phyloP scores from a whole-genome alignment of 2,888 invertebrate genomes.

The Polia nebulosa region DNA sequence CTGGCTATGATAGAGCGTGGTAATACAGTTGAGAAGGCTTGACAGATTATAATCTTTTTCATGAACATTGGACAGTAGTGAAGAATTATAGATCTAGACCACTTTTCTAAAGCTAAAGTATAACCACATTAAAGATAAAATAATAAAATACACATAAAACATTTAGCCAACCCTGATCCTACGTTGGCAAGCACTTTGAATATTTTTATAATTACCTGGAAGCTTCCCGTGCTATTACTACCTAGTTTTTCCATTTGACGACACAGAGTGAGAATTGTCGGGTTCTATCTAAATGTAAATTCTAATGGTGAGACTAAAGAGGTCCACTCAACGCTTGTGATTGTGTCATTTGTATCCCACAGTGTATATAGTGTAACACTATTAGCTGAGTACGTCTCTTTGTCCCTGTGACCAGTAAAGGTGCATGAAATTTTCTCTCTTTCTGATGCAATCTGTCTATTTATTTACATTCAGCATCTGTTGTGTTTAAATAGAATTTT shows the following conservation, averaged over 20 bases:
- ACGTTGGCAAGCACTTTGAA: conserved; percentile 7
- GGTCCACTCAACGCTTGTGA: background rate
- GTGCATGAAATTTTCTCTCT: too few relatives aligned
- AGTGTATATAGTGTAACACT: background rate
- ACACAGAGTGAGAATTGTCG: conserved; percentile 13
- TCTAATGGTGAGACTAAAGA: conserved; percentile 10
- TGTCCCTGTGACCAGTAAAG: too few relatives aligned
- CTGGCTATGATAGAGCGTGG: too few relatives aligned
- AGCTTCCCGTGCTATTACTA: background rate
- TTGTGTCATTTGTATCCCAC: conserved; percentile 9
- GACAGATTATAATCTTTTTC: too few relatives aligned
- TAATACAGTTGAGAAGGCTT: too few relatives aligned
- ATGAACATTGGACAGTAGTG: too few relatives aligned
- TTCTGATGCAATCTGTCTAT: too few relatives aligned
- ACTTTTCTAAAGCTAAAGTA: too few relatives aligned
- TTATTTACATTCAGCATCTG: too few relatives aligned
- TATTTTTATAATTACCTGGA: conserved; percentile 41
- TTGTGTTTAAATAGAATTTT: too few relatives aligned
- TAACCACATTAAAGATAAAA: too few relatives aligned
- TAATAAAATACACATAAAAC: background rate
- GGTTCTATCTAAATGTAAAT: conserved; percentile 44
- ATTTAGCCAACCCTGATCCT: background rate
- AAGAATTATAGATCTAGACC: too few relatives aligned
- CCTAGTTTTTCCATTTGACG: conserved; percentile 18
- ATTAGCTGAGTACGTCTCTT: background rate